Evolutionary conservation across 1,140 invertebrate genomes (phyloP), one percentile per base, ranked within the genome.

Genomic region (Cherax quadricarinatus): DNA sequence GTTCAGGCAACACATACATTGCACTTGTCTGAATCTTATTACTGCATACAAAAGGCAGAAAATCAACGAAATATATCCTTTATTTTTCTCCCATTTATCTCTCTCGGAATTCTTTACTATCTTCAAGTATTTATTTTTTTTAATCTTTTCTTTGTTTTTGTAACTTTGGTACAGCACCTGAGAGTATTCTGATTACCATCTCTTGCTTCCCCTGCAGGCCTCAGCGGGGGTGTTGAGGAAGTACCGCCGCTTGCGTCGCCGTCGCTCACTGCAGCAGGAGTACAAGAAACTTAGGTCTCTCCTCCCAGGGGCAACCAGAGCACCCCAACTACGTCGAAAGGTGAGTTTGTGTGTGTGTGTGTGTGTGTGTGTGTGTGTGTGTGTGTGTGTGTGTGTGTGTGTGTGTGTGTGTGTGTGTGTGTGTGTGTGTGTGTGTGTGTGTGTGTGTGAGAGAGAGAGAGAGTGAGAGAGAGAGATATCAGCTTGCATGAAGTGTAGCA

Each of bases 241-340:
- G 30, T 85, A 85, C 60, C 57, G 83, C 10, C n/a, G 83, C 7
- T 60, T 85, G 4, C 60, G 83, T 10, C 83, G 83, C 10, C 83
- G 60, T 4, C 83, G 83, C 12, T 85, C 60, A 1, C 83, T 85
- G 4, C 60, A 60, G 6, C 83, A 70, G 12, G 83, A 85, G 60
- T 85, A 85, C 30, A 62, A 85, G 49, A 85, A 85, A 60, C 83
- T 85, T n/a, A 62, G 83, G 30, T 85, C 83, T 16, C 57, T 85
- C 60, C 83, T 85, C 60, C 83, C 83, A 21, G 83, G 83, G 18
- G 83, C 83, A 10, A 12, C 83, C 57, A 85, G 83, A 30, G 60
- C 83, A 6, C 83, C 83, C 16, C 83, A 85, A 30, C 83, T 85
- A 6, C 83, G 83, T 30, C 83, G 83, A 14, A 85, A 85, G 83